Evolutionary conservation across 1,140 invertebrate species (phyloP).

Genomic region (Stegodyphus mimosarum): DNA sequence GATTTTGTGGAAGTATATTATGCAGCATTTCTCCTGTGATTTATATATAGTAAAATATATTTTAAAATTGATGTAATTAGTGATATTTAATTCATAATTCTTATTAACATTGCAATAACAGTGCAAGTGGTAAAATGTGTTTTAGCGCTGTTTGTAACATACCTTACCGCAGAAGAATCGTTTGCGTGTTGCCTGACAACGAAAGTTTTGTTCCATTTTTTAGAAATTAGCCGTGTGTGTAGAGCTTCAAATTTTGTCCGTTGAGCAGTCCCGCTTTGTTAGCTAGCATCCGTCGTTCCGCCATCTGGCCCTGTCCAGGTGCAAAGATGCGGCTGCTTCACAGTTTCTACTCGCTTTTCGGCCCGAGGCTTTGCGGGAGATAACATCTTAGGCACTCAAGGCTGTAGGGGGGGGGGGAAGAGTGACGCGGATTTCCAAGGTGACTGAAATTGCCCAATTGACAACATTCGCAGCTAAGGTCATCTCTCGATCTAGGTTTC

Average conservation of each 20-base stretch:
- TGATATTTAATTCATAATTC: too few species aligned
- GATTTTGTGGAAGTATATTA: too few species aligned
- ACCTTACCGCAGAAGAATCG: not conserved
- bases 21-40: too few species aligned
- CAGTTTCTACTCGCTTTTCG: conserved; percentile 47
- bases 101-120: too few species aligned
- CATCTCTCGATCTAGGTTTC: conserved; percentile 44
- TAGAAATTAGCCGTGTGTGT: too few species aligned
- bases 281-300: not conserved
- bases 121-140: too few species aligned
- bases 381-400: conserved; percentile 41
- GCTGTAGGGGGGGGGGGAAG: conserved; percentile 33
- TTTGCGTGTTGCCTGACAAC: too few species aligned
- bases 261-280: too few species aligned
- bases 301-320: conserved; percentile 53
- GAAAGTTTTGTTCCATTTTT: too few species aligned
- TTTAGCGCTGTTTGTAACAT: not conserved
- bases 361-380: not conserved
- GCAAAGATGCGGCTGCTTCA: conserved; percentile 35
- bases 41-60: too few species aligned
- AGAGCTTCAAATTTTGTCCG: too few species aligned
- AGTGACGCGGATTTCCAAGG: conserved; percentile 4
- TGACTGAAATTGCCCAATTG: conserved; percentile 34
- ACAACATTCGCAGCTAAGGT: conserved; percentile 27
- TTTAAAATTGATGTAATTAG: too few species aligned